Conservation (phyloP, 2,888 invertebrate genomes). For the Andrena bucephala region DNA sequence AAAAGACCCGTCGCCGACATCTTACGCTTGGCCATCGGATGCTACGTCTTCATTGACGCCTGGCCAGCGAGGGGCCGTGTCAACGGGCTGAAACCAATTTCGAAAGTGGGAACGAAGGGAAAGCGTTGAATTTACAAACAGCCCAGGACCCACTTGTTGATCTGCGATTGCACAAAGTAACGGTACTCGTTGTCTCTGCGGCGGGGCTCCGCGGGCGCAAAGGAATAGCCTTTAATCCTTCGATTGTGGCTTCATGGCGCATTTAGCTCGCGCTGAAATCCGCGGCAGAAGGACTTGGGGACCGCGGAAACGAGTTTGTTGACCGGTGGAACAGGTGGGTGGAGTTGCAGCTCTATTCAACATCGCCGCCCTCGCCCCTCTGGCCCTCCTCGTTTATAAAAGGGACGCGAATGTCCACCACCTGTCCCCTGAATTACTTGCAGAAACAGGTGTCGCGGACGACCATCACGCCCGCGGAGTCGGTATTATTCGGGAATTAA, state of each 20-base stretch:
- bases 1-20: no score
- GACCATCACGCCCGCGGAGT: slow-evolving; percentile 16
- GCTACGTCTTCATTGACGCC: no score
- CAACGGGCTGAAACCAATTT: neutral
- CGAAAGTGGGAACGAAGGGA: neutral
- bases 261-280: slow-evolving; percentile 42
- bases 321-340: slow-evolving; percentile 68
- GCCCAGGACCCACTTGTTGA: slow-evolving; percentile 48
- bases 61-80: no score
- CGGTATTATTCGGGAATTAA: slow-evolving; percentile 13
- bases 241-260: slow-evolving; percentile 43
- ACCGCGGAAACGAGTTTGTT: slow-evolving; percentile 46
- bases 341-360: slow-evolving; percentile 58
- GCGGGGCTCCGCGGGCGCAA: slow-evolving; percentile 27
- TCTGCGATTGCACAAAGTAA: slow-evolving; percentile 16
- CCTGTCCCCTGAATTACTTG: slow-evolving; percentile 58
- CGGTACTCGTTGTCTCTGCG: slow-evolving; percentile 30
- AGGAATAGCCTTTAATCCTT: slow-evolving; percentile 52
- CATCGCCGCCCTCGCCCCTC: slow-evolving; percentile 33
- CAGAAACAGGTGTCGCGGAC: slow-evolving; percentile 64
- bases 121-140: slow-evolving; percentile 7
- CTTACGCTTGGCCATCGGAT: no score
- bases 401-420: slow-evolving; percentile 50
- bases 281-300: slow-evolving; percentile 30
- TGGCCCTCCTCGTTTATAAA: slow-evolving; percentile 39